Base-by-base conservation (phyloP, 1,140 invertebrate species). In the Aporrectodea caliginosa region DNA sequence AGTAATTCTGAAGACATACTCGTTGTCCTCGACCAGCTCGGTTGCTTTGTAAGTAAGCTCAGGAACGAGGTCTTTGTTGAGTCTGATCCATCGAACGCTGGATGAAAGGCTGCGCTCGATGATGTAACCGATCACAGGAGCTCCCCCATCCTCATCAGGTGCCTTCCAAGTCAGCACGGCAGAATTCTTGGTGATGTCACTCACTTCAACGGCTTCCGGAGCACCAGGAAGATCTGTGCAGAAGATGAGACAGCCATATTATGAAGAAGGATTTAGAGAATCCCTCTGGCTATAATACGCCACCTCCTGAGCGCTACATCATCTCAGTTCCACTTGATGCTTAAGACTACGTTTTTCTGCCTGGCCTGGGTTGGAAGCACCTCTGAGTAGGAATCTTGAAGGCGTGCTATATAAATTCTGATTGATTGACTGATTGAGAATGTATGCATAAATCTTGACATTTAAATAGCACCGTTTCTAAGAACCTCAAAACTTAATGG, bases 181-280 rank as follows among this genome's bases (percentile, higher is more conserved):
- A 22, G 94, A 94, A 85, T 98, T 95, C 87, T 95, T 95, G 16
- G 94, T 95, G 33, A 98, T 93, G 85, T 98, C 95, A 12, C 92
- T 90, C 34, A 97, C 94, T 75, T 73, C 27, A 30, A 58, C 29
- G 16, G 27, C 35, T 34, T 75, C 73, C 22, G 78, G 78, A n/a
- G 78, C 58, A 6, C 71, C 71, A 29, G 78, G 78, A n/a, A 68
- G 73, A 75, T 43, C 78, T 79, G 43, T 27, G 34, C 97, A 68
- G 89, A 87, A 92, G 89, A 84, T 97, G 97, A 86, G 22, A 68
- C 2, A 34, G 16, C 2, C 16, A 29, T n/a, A 14, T 81, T 72
- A 76, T 77, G n/a, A n/a, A n/a, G n/a, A n/a, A n/a, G n/a, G n/a
- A n/a, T n/a, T n/a, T n/a, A n/a, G n/a, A n/a, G n/a, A n/a, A n/a